Evolutionary conservation across 2,797 vertebrate species (phyloP), one percentile per base, ranked within the genome.

Genomic region (Fundulus diaphanus): DNA sequence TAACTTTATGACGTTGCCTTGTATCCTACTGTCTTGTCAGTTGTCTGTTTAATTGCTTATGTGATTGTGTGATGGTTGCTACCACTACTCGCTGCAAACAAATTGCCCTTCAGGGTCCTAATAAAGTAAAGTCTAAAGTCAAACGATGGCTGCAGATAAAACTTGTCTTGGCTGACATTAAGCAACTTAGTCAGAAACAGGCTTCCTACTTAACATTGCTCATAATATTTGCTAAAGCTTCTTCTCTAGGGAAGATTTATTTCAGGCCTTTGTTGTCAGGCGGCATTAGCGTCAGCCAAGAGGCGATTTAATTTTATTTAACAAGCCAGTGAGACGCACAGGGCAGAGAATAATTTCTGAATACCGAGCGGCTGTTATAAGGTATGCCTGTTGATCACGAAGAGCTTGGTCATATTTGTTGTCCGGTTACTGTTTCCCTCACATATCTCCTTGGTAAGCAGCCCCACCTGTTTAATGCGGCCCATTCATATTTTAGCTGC

Each of bases 401-500:
- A 72, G 56, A 3, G 70, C 37, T 49, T 68, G 68, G 72, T 78
- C 5, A 27, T 18, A 66, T 76, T 63, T 76, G 59, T 72, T 85
- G 20, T 83, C 74, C 63, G 33, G 66, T 84, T 90, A 79, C 79
- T 42, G 67, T 75, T 76, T 72, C 56, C 73, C 56, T 65, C 59
- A 27, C 51, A 31, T 31, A 29, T 3, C 63, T 44, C 54, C 72
- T 65, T 42, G 79, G 44, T 78, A 81, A 81, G 78, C 75, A 51
- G 65, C 42, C 16, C 27, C n/a, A 37, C 44, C 80, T 20, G 15
- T 76, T 72, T 77, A 72, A 70, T 74, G 42, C 74, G 52, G 27
- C 73, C 72, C 82, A 84, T 87, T 87, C 82, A 87, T 76, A 48
- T 57, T 61, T 72, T 71, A 49, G 73, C 74, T 66, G 67, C 76